Percentiles rank a stretch among this genome's conserved stretches.
These are phyloP conservation scores for Sebastes matsubarae DNA, from an alignment of 2,797 vertebrate species.

Conservation along the genomic window DNA sequence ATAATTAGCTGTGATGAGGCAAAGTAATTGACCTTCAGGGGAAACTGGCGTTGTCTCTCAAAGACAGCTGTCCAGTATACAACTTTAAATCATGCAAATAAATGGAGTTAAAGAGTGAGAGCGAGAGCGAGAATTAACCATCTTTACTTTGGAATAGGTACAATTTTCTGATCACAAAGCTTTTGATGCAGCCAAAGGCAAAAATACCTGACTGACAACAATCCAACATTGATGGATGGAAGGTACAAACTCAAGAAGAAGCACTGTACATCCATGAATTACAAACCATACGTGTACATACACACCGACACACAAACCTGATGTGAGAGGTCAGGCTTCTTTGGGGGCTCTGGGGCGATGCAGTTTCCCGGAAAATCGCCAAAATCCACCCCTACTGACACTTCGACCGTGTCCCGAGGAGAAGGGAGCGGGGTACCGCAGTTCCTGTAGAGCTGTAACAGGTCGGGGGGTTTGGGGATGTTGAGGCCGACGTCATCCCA, in stretches of 20 bases:
- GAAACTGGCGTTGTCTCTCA: background rate
- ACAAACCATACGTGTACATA: background rate
- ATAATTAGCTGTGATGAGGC: background rate
- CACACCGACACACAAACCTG: conserved; percentile 52
- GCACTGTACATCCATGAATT: background rate
- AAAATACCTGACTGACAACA: background rate
- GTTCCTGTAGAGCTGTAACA: conserved; percentile 94
- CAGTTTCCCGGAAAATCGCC: conserved; percentile 85
- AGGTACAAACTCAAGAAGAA: background rate
- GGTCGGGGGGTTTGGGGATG: conserved; percentile 96
- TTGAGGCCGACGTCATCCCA: conserved; percentile 99
- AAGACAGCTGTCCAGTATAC: background rate
- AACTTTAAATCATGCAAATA: background rate
- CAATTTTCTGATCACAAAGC: background rate
- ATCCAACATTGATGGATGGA: background rate
- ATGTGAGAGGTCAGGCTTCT: conserved; percentile 74
- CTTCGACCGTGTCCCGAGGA: conserved; percentile 85
- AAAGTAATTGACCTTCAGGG: background rate
- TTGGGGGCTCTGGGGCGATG: conserved; percentile 62
- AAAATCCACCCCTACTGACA: conserved; percentile 87
- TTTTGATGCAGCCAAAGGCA: background rate
- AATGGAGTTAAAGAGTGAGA: background rate
- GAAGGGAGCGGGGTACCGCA: conserved; percentile 87
- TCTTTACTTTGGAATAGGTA: background rate
- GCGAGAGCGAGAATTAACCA: background rate